A percentile compares a stretch with the other conserved stretches of the same genome.
These are phyloP conservation scores for Catharus bicknelli DNA, from an alignment of 2,113 vertebrate species.

Conservation along the genomic window DNA sequence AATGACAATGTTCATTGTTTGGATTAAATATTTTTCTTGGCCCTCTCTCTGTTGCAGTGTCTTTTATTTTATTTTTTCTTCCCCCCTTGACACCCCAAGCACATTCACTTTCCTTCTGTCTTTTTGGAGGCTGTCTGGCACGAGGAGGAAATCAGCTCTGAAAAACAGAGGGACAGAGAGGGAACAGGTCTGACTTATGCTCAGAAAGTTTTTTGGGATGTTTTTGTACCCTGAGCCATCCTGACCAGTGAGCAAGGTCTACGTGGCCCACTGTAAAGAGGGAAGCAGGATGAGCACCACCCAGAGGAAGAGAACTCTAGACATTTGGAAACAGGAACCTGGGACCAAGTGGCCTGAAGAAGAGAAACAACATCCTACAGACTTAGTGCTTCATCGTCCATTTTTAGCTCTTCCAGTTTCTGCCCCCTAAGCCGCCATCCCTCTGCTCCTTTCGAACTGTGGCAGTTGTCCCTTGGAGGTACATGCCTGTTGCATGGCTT, in stretches of 20 bases:
- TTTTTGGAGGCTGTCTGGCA: conserved; percentile 17
- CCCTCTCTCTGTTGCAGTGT: conserved; percentile 46
- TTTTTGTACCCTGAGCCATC: neutral
- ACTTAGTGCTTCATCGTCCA: neutral
- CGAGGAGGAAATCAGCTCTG: neutral
- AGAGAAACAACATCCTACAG: neutral
- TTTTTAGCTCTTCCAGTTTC: neutral
- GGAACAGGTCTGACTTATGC: neutral
- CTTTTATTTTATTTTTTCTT: conserved; percentile 45
- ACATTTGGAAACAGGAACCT: neutral
- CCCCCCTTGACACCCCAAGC: neutral
- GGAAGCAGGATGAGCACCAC: neutral
- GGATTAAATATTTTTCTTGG: conserved; percentile 78
- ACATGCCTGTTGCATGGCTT: neutral
- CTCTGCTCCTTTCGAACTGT: neutral
- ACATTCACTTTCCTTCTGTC: conserved; percentile 15
- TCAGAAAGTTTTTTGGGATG: neutral
- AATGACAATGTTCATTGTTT: conserved; percentile 74
- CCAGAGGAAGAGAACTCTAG: neutral
- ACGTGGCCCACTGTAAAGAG: neutral
- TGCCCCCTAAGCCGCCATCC: neutral
- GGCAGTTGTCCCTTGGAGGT: neutral
- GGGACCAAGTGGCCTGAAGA: neutral
- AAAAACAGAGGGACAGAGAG: conserved; percentile 3
- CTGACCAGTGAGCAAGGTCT: neutral